These are phyloP conservation scores for Drosophila tripunctata DNA, from an alignment of 2,888 invertebrate genomes.

Conservation along the genomic window DNA sequence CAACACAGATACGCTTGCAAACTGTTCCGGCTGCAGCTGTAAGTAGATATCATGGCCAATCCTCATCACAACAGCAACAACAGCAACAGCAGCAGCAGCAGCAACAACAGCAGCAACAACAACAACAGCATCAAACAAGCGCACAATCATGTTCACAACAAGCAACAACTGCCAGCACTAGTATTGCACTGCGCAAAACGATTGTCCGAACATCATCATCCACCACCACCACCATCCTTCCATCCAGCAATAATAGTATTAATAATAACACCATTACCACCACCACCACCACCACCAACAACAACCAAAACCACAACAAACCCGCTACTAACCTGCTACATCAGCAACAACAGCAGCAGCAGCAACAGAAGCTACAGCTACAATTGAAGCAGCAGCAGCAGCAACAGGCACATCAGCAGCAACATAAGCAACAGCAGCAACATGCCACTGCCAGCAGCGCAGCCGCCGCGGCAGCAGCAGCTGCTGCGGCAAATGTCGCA, in stretches of 20 bases:
- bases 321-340: slow-evolving; percentile 79
- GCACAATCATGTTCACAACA: slow-evolving; percentile 66
- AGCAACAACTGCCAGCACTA: slow-evolving; percentile 77
- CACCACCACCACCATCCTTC: slow-evolving; percentile 77
- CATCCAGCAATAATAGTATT: slow-evolving; percentile 72
- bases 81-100: slow-evolving; percentile 72
- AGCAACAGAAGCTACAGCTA: slow-evolving; percentile 82
- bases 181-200: slow-evolving; percentile 87
- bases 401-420: too few relatives aligned
- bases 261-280: slow-evolving; percentile 55
- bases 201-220: slow-evolving; percentile 84
- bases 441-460: slow-evolving; percentile 75
- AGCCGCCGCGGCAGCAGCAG: slow-evolving; percentile 81
- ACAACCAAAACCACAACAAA: slow-evolving; percentile 66
- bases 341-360: slow-evolving; percentile 82
- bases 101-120: slow-evolving; percentile 56
- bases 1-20: slow-evolving; percentile 93
- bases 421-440: slow-evolving; percentile 82
- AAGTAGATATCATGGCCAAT: slow-evolving; percentile 90
- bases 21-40: slow-evolving; percentile 94
- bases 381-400: slow-evolving; percentile 74
- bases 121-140: slow-evolving; percentile 60
- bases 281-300: slow-evolving; percentile 59
- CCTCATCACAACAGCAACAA: slow-evolving; percentile 85
- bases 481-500: slow-evolving; percentile 81